phyloP scores from a whole-genome alignment of 2,888 invertebrate species.

The Autographa gamma region DNA sequence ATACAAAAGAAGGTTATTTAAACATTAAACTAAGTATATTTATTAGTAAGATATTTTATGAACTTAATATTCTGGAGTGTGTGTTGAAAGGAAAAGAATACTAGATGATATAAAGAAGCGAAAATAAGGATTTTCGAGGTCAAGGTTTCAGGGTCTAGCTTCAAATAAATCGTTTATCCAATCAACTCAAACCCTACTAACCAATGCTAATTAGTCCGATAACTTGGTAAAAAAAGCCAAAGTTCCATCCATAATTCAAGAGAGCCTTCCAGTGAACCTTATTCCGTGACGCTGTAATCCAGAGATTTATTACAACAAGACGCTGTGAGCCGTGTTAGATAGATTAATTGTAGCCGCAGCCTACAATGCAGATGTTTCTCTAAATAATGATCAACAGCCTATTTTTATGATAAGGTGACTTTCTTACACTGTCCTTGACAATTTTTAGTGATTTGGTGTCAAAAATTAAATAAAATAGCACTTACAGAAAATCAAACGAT shows the following conservation, averaged over 20 bases:
- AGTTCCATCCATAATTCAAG: constrained; percentile 42
- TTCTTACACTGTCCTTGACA: constrained; percentile 17
- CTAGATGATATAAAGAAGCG: too few species aligned
- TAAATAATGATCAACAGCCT: constrained; percentile 28
- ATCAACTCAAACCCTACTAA: neutral
- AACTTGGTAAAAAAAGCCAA: constrained; percentile 40
- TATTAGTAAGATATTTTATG: too few species aligned
- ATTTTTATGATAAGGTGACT: constrained; percentile 31
- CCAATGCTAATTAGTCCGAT: constrained; percentile 43
- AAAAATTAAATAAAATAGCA: neutral
- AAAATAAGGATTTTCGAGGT: neutral
- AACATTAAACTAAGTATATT: too few species aligned
- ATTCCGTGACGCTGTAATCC: constrained; percentile 55
- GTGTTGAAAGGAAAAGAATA: too few species aligned
- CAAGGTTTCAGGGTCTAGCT: neutral
- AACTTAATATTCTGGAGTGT: too few species aligned
- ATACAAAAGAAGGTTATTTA: too few species aligned
- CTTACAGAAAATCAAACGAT: neutral
- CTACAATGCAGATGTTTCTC: constrained; percentile 52
- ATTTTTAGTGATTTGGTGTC: neutral
- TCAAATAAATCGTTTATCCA: neutral
- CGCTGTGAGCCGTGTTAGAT: constrained; percentile 50
- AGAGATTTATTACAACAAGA: constrained; percentile 62
- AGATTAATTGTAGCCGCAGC: constrained; percentile 61
- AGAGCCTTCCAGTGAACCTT: constrained; percentile 44